Evolutionary conservation across 1,140 invertebrate species (phyloP).

Genomic region (Episyrphus balteatus): DNA sequence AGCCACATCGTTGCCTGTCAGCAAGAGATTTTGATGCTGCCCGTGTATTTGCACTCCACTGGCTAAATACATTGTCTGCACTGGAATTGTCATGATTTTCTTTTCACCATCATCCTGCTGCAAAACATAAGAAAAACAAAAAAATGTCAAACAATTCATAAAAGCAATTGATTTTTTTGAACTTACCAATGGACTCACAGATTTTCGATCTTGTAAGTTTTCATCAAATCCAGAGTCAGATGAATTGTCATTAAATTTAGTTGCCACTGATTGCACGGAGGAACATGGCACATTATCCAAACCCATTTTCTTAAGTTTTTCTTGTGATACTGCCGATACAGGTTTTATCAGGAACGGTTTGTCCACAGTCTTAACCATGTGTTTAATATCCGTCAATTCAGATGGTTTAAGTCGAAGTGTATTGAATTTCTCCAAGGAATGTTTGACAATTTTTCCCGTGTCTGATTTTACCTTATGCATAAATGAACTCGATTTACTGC

Average conservation of each 20-base stretch:
- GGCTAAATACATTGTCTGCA: constrained; percentile 20
- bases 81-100: constrained; percentile 9
- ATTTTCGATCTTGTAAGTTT: constrained; percentile 37
- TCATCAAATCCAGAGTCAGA: constrained; percentile 57
- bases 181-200: constrained; percentile 24
- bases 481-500: constrained; percentile 1
- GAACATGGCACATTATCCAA: constrained; percentile 34
- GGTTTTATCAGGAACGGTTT: constrained; percentile 8
- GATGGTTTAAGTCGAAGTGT: constrained; percentile 5
- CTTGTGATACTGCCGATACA: constrained; percentile 50
- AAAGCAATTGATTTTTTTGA: background rate
- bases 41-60: constrained; percentile 26
- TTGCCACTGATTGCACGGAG: constrained; percentile 17
- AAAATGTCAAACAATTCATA: background rate
- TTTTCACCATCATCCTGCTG: constrained; percentile 25
- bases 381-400: constrained; percentile 8
- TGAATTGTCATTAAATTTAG: constrained; percentile 47
- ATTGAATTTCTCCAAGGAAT: constrained; percentile 8
- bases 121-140: background rate
- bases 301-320: constrained; percentile 49
- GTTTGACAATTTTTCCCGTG: constrained; percentile 10
- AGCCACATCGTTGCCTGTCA: constrained; percentile 28
- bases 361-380: constrained; percentile 7
- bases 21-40: constrained; percentile 26
- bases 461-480: constrained; percentile 13